A percentile compares a stretch with the other conserved stretches of the same genome.
Evolutionary conservation across 2,113 vertebrate genomes (phyloP).

Genomic region (Pelvicachromis taeniatus): DNA sequence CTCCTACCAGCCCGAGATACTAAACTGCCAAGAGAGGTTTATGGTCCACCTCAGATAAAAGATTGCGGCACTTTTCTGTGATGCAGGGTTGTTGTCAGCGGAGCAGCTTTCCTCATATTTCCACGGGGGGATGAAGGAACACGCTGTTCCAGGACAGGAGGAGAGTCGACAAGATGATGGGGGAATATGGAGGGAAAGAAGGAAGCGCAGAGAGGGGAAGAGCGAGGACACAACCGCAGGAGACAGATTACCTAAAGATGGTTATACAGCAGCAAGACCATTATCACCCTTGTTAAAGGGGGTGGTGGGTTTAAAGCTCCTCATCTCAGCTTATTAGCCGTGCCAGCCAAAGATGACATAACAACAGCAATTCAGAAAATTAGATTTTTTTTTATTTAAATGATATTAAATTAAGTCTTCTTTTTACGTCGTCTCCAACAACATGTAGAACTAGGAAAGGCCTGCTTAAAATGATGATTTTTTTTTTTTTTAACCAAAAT

Average conservation of each 20-base stretch:
- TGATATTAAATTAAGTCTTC: neutral
- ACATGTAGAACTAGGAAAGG: neutral
- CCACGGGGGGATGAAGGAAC: constrained; percentile 21
- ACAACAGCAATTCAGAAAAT: neutral
- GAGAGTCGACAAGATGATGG: constrained; percentile 8
- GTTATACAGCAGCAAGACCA: neutral
- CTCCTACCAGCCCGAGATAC: neutral
- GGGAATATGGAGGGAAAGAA: neutral
- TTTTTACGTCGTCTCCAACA: neutral
- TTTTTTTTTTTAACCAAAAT: neutral
- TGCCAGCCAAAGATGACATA: neutral
- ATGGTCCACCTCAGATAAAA: neutral
- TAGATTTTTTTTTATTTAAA: neutral
- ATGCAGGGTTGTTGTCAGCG: constrained; percentile 31
- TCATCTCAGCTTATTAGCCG: neutral
- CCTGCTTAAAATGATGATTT: neutral
- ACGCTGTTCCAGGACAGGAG: constrained; percentile 22
- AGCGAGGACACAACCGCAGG: neutral
- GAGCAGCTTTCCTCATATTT: constrained; percentile 30
- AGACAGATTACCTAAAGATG: constrained; percentile 2
- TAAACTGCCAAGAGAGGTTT: neutral
- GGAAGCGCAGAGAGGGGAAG: neutral
- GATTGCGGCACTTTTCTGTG: neutral
- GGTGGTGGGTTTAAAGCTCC: neutral
- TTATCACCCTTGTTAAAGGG: constrained; percentile 9